Evolutionary conservation across 2,888 invertebrate species (phyloP), one percentile per base, ranked within the genome.

Genomic region (Andrena minutula): DNA sequence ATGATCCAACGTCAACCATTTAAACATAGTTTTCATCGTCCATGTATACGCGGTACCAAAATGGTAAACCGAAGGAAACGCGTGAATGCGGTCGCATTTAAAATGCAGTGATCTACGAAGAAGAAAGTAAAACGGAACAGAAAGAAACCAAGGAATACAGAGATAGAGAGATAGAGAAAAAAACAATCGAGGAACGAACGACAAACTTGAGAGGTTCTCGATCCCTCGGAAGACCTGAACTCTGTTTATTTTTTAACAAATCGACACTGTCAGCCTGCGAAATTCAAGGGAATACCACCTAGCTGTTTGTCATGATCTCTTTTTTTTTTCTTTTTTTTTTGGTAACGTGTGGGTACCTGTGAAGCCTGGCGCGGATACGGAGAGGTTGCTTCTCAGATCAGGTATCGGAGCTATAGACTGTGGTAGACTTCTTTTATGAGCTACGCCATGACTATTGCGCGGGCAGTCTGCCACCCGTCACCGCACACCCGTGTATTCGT

Each of bases 341-440:
- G 94, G 93, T 90, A 95, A 94, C 90, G 89, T 91, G 82, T 90
- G 90, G 92, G 89, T 94, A 95, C 95, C 94, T 94, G 94, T 94
- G 91, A 94, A 94, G 91, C 94, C 94, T 93, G 94, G 94, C 90
- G 93, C 93, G 92, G 93, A 93, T 89, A 93, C 91, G 91, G 93
- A 94, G 93, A 95, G 94, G 93, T 96, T 96, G 94, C 96, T 96
- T 94, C 98, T 96, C 95, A 98, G 96, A 95, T 97, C 97, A 94
- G 98, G 98, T 94, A 98, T 98, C 94, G 97, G 96, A 94, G 95
- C 95, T 94, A 97, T 96, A 94, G 97, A 96, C 95, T 97, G 96
- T 94, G 97, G 97, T 95, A 98, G 96, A 94, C 97, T 96, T 93
- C 97, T 96, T 95, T 96, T 96, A 95, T 97, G 97, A 94, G 96